Conservation (phyloP, 30 jellyfish, hydroid and myxozoan species). For the Aurelia coerulea region DNA sequence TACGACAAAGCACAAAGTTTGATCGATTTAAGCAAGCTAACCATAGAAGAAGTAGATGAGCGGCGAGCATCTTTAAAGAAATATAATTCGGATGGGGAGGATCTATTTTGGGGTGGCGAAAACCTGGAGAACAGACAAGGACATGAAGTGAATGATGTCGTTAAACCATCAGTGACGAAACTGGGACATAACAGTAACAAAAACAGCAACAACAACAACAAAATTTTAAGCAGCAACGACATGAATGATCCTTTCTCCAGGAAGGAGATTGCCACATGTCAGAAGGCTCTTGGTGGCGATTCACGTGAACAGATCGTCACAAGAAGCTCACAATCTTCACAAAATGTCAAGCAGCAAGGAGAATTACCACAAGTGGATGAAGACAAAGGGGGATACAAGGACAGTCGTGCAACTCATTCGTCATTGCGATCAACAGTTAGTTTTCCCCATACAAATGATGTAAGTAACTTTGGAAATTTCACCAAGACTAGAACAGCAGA, state of each 20-base stretch:
- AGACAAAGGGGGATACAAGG: not conserved
- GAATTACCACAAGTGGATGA: not conserved
- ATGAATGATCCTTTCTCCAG: no score
- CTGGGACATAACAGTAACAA: no score
- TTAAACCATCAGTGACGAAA: no score
- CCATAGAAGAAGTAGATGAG: slow-evolving; percentile 50
- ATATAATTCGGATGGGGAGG: slow-evolving; percentile 45
- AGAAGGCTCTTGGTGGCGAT: no score
- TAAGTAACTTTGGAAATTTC: slow-evolving; percentile 53
- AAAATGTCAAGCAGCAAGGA: not conserved
- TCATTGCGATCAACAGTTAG: slow-evolving; percentile 34
- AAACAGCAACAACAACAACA: no score
- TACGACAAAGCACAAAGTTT: slow-evolving; percentile 57
- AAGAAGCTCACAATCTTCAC: no score
- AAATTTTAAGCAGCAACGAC: no score
- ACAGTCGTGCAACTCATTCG: slow-evolving; percentile 1
- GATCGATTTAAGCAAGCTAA: slow-evolving; percentile 29
- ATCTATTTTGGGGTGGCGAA: not conserved
- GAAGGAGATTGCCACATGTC: no score
- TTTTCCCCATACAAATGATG: slow-evolving; percentile 48
- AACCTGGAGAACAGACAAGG: not conserved
- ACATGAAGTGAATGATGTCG: not conserved
- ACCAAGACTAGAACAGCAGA: slow-evolving; percentile 10
- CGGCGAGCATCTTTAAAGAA: slow-evolving; percentile 34
- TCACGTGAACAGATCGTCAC: no score